phyloP scores from a whole-genome alignment of 2,113 vertebrate genomes.

The Cyprinus carpio region DNA sequence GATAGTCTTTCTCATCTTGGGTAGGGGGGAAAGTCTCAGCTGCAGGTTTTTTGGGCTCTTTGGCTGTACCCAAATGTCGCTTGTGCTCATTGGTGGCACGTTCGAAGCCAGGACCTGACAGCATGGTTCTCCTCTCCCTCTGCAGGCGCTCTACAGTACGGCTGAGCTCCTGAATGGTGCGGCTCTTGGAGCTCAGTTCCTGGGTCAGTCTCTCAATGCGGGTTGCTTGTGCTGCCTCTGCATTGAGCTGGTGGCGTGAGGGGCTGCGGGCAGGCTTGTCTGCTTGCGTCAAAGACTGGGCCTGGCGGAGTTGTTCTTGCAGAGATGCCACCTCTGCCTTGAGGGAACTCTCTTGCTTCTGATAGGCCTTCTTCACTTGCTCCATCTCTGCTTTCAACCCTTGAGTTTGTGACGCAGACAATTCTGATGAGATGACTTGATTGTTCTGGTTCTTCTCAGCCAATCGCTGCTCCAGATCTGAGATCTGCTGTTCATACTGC shows the following conservation, averaged over 20 bases:
- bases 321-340: constrained; percentile 70
- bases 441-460: constrained; percentile 64
- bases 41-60: too few relatives aligned
- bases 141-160: constrained; percentile 88
- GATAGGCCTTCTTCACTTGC: constrained; percentile 69
- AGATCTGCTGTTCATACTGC: constrained; percentile 86
- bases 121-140: constrained; percentile 81
- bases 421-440: constrained; percentile 10
- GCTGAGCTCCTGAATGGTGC: constrained; percentile 83
- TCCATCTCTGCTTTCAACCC: constrained; percentile 76
- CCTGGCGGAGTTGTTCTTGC: constrained; percentile 78
- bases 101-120: constrained; percentile 63
- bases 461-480: constrained; percentile 82
- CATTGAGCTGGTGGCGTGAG: constrained; percentile 65
- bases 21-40: too few relatives aligned
- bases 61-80: too few relatives aligned
- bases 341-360: constrained; percentile 65
- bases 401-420: constrained; percentile 52
- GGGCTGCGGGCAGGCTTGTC: constrained; percentile 66
- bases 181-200: constrained; percentile 81
- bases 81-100: constrained; percentile 5
- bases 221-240: constrained; percentile 75
- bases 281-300: constrained; percentile 62
- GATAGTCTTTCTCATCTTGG: too few relatives aligned
- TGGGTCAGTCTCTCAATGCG: constrained; percentile 81